Base-by-base conservation (phyloP, 2,113 vertebrate genomes). In the Myotis yumanensis region DNA sequence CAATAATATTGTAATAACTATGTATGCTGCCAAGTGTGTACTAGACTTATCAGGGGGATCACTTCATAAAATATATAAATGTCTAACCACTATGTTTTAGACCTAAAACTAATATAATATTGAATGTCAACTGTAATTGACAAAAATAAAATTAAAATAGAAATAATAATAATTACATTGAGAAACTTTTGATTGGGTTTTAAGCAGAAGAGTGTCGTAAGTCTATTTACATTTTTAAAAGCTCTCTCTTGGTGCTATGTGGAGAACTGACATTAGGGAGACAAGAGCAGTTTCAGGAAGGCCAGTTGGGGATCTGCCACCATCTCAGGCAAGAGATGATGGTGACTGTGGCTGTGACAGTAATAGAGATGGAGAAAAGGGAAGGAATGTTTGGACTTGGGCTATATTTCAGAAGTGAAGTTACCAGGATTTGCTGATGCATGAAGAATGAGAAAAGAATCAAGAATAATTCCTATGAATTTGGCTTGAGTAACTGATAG, bases 171-270 rank as follows among this genome's bases (percentile, higher is more conserved):
- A 40, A 23, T 87, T 51, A 3, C 16, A 85, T 3, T 80, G n/a
- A 46, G 22, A 54, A 84, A 81, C 25, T 75, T 88, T 37, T 71
- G 91, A 73, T 40, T 81, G n/a, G 12, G 9, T 81, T 66, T 35
- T 37, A 87, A 92, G 66, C 23, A 88, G 23, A 17, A 30, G 11
- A 76, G 28, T 80, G 35, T n/a, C 48, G 1, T 90, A 84, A 76
- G 89, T 82, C 25, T n/a, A 62, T 84, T 46, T 52, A 80, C 28
- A 77, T 87, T 90, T 91, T 71, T 6, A 37, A 51, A 89, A 82
- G 22, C 2, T 40, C 2, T 30, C 2, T n/a, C n/a, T n/a, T 59
- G 59, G 7, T 69, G 37, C 15, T 35, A 10, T 32, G 10, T 76
- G 52, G 40, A 85, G 57, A 94, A 30, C 35, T 40, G 35, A 32